Base-by-base conservation (phyloP, 2,113 vertebrate genomes). In the Podarcis raffonei region DNA sequence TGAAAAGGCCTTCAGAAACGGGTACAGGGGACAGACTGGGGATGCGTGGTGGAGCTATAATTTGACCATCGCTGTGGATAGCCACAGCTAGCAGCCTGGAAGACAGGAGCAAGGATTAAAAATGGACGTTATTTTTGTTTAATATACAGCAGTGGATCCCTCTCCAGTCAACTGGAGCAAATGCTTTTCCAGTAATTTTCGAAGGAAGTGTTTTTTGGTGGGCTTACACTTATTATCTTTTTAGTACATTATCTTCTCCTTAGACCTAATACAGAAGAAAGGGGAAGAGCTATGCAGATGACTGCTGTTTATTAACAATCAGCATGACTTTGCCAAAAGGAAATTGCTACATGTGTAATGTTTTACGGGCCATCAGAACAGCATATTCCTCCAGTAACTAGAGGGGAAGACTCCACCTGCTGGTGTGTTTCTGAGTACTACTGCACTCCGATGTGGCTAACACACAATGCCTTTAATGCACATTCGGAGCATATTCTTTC, bases 401-500 rank as follows among this genome's bases (percentile, higher is more conserved):
- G 57, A 57, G 62, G 81, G 83, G 59, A 37, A 88, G 30, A 78
- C 81, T 48, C 87, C 87, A 88, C 20, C 87, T 88, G 22, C 81
- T 88, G 87, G 87, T 53, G 59, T 69, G 23, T 83, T 80, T 88
- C 72, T 35, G 37, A 77, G 6, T 32, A 53, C 3, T 48, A 15
- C 69, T 42, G 20, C 22, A 16, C 35, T 65, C 30, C 11, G 2
- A 53, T 53, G 48, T 48, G 48, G 48, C 48, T 48, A 48, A 11
- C 48, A 48, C 42, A 48, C 8, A 48, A 48, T 48, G 48, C 48
- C 48, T 53, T 53, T 12, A 53, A 53, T 53, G 48, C 48, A 53
- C 48, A 53, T 53, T 12, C 48, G 2, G 9, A 12, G 2, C 48
- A 53, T 53, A 53, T 53, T 53, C 48, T 53, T 53, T 53, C 9